These are phyloP conservation scores for Trigoniulus corallinus DNA, from an alignment of 1,140 invertebrate species.

Conservation along the genomic window DNA sequence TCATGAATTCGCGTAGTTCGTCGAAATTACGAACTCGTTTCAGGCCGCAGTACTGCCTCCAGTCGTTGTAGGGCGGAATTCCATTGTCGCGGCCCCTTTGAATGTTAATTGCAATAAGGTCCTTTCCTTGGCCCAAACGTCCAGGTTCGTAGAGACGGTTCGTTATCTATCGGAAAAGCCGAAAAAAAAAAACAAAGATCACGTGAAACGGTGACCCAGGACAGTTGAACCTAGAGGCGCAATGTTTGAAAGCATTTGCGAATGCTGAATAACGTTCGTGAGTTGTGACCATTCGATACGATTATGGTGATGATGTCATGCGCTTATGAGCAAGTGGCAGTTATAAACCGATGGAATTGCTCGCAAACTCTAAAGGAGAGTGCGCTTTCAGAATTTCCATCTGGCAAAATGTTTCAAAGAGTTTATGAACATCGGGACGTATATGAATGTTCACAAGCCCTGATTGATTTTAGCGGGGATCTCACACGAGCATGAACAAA, in stretches of 20 bases:
- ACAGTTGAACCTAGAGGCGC: slow-evolving; percentile 1
- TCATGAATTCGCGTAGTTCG: slow-evolving; percentile 10
- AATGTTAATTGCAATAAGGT: slow-evolving; percentile 26
- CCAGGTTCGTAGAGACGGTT: slow-evolving; percentile 17
- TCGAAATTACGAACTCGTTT: slow-evolving; percentile 5
- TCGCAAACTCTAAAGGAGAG: too few species aligned
- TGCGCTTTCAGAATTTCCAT: too few species aligned
- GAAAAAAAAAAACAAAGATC: too few species aligned
- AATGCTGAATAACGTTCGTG: neutral
- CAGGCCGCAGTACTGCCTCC: slow-evolving; percentile 14
- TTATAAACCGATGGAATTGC: too few species aligned
- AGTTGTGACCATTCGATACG: neutral
- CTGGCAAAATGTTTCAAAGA: too few species aligned
- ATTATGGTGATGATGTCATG: neutral
- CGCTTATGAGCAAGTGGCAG: too few species aligned
- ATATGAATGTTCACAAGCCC: too few species aligned
- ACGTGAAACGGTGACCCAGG: neutral
- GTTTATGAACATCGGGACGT: too few species aligned
- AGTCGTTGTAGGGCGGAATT: slow-evolving; percentile 15
- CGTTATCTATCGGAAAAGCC: too few species aligned
- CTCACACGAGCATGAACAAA: too few species aligned
- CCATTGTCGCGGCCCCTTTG: slow-evolving; percentile 28
- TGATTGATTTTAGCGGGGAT: too few species aligned
- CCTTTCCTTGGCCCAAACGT: slow-evolving; percentile 16
- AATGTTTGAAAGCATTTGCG: neutral